Evolutionary conservation across 2,888 invertebrate species (phyloP).

Genomic region (Sinohyriopsis cumingii): DNA sequence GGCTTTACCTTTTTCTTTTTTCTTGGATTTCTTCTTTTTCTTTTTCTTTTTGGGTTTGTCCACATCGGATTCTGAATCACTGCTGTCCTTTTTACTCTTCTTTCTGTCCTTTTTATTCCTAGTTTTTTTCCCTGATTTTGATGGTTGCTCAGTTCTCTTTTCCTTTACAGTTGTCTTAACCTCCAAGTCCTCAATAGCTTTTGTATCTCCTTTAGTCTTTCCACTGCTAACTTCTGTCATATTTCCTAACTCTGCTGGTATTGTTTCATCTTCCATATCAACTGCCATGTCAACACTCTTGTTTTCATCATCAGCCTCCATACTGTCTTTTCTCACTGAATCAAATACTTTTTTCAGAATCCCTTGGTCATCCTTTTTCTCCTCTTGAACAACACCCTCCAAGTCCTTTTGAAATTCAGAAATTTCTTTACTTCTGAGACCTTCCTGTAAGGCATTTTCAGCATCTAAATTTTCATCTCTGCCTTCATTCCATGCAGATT

Average conservation of each 20-base stretch:
- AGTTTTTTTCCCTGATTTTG: not conserved
- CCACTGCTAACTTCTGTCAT: not conserved
- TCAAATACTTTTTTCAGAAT: no score
- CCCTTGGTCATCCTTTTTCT: no score
- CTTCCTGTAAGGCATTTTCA: no score
- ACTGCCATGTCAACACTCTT: no score
- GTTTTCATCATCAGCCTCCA: not conserved
- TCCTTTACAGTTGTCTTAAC: not conserved
- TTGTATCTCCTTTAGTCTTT: not conserved
- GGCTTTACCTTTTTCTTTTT: not conserved
- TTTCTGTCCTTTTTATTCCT: not conserved
- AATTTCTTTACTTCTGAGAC: no score
- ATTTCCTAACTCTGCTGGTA: conserved; percentile 7
- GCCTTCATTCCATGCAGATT: no score
- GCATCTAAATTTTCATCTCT: no score
- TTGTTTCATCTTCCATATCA: not conserved
- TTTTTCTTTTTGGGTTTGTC: conserved; percentile 1
- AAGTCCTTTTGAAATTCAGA: no score
- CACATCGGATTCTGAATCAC: not conserved
- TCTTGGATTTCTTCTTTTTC: not conserved
- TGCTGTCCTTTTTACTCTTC: not conserved
- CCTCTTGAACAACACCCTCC: no score
- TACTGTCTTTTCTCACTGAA: not conserved
- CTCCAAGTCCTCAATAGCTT: not conserved
- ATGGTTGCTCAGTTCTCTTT: not conserved